Conservation (phyloP, 2,888 invertebrate genomes). For the Cepaea hortensis region DNA sequence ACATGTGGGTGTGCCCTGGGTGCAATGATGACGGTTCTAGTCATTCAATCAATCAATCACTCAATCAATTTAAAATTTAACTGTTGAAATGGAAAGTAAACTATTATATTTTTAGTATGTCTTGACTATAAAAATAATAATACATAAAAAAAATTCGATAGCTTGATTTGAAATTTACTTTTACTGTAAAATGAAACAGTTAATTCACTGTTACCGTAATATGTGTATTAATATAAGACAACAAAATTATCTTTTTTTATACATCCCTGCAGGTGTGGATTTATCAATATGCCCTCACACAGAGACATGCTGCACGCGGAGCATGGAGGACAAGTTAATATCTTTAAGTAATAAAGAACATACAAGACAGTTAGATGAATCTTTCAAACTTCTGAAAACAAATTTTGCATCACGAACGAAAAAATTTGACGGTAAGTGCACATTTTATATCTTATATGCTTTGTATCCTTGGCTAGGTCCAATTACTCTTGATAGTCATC, state of each 20-base stretch:
- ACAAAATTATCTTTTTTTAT: not conserved
- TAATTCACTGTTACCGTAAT: too few relatives aligned
- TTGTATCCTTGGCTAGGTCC: not conserved
- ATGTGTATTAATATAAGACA: not conserved
- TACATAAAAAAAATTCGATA: too few relatives aligned
- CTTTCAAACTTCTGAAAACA: constrained; percentile 85
- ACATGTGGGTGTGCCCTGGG: too few relatives aligned
- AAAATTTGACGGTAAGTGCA: constrained; percentile 88
- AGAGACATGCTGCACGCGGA: constrained; percentile 84
- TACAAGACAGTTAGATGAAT: constrained; percentile 85
- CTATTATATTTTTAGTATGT: too few relatives aligned
- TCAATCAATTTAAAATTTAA: too few relatives aligned
- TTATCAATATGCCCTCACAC: constrained; percentile 76
- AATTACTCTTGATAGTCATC: too few relatives aligned
- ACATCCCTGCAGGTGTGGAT: constrained; percentile 77
- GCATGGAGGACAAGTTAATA: constrained; percentile 84
- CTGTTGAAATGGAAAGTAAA: too few relatives aligned
- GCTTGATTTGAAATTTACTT: too few relatives aligned
- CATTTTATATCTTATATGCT: not conserved
- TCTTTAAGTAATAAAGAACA: constrained; percentile 85
- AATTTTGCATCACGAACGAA: constrained; percentile 86
- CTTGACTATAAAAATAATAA: too few relatives aligned
- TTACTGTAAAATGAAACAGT: too few relatives aligned
- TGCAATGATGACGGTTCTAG: too few relatives aligned
- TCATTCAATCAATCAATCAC: too few relatives aligned